Conservation (phyloP, 1,140 invertebrate genomes). For the Drosophila kurseongensis region DNA sequence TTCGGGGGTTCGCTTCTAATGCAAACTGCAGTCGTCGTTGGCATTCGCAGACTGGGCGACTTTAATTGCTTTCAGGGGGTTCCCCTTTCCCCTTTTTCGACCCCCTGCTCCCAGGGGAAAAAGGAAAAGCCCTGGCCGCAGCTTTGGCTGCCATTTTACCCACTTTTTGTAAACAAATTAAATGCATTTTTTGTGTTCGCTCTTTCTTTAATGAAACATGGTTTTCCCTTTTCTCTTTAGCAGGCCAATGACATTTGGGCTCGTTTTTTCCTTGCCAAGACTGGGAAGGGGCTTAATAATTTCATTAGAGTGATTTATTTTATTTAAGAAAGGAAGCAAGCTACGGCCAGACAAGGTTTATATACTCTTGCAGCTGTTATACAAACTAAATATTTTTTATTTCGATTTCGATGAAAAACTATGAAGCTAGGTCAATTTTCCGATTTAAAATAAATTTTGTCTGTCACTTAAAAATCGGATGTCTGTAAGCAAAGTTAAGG, state of each 20-base stretch:
- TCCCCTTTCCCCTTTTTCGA: not conserved
- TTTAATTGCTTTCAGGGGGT: constrained; percentile 50
- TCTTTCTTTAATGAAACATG: constrained; percentile 21
- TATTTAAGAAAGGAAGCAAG: too few relatives aligned
- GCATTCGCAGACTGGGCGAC: constrained; percentile 26
- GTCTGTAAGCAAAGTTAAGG: too few relatives aligned
- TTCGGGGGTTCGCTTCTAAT: constrained; percentile 51
- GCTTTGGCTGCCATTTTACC: constrained; percentile 33
- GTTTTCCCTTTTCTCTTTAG: not conserved
- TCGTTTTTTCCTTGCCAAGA: not conserved
- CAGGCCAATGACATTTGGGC: not conserved
- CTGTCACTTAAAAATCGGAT: too few relatives aligned
- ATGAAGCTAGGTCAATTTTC: too few relatives aligned
- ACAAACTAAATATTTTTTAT: too few relatives aligned
- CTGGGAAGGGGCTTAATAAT: not conserved
- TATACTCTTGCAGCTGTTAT: too few relatives aligned
- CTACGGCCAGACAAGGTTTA: too few relatives aligned
- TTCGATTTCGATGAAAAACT: too few relatives aligned
- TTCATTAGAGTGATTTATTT: not conserved
- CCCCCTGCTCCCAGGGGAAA: not conserved
- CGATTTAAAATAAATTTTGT: too few relatives aligned
- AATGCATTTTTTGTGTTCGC: constrained; percentile 50
- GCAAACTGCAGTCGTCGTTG: constrained; percentile 50
- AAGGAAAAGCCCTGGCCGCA: constrained; percentile 19
- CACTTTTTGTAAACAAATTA: constrained; percentile 49